phyloP scores from a whole-genome alignment of 2,888 invertebrate genomes.

The Pollenia griseotomentosa region DNA sequence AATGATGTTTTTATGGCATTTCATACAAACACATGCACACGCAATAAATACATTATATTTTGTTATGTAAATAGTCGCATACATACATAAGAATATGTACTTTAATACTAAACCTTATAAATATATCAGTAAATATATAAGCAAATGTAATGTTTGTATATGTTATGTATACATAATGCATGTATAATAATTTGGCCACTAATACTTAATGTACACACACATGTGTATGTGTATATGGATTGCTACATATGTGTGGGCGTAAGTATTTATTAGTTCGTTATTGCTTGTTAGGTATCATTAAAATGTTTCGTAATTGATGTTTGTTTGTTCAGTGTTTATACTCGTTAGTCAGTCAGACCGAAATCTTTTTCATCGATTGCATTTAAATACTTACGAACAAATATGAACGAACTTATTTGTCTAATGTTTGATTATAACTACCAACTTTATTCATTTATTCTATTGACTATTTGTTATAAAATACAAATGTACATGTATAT shows the following conservation, averaged over 20 bases:
- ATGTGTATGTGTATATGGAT: background rate
- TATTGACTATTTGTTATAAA: background rate
- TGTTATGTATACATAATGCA: background rate
- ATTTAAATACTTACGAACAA: background rate
- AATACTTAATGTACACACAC: background rate
- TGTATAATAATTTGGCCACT: background rate
- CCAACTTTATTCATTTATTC: background rate
- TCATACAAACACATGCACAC: background rate
- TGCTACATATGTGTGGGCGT: background rate
- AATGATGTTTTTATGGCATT: slow-evolving; percentile 15
- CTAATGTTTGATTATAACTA: slow-evolving; percentile 1
- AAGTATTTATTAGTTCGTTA: slow-evolving; percentile 2
- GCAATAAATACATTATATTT: background rate
- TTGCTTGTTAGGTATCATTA: slow-evolving; percentile 32
- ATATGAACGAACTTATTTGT: background rate
- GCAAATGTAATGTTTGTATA: background rate
- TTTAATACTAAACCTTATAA: background rate
- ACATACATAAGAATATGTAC: background rate
- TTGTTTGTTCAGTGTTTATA: slow-evolving; percentile 14
- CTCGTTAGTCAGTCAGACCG: background rate
- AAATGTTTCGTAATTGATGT: slow-evolving; percentile 36
- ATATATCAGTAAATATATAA: background rate
- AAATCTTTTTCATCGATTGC: background rate
- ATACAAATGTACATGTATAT: background rate
- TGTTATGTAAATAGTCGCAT: slow-evolving; percentile 11